phyloP scores from a whole-genome alignment of 2,888 invertebrate genomes.

The Nemurella pictetii region DNA sequence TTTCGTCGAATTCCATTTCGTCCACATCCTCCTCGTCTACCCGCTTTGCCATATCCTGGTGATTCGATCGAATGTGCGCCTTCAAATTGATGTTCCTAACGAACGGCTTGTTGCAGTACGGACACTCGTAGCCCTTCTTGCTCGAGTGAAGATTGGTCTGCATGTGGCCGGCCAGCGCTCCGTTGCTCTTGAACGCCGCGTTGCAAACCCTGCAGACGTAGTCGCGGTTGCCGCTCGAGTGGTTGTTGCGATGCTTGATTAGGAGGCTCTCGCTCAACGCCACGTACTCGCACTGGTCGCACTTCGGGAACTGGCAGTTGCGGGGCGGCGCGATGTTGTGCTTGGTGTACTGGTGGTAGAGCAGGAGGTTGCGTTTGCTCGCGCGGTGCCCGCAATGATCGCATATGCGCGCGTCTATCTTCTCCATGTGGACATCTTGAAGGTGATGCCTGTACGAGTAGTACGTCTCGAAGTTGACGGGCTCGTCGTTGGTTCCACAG shows the following conservation, averaged over 20 bases:
- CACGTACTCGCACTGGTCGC: slow-evolving; percentile 73
- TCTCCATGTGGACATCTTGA: slow-evolving; percentile 68
- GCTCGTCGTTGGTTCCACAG: slow-evolving; percentile 70
- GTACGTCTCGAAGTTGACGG: slow-evolving; percentile 74
- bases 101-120: slow-evolving; percentile 76
- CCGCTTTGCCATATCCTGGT: slow-evolving; percentile 64
- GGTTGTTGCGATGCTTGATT: slow-evolving; percentile 69
- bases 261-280: slow-evolving; percentile 74
- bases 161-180: slow-evolving; percentile 53
- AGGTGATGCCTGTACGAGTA: slow-evolving; percentile 80
- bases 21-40: slow-evolving; percentile 58
- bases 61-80: slow-evolving; percentile 68
- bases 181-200: slow-evolving; percentile 54
- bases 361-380: slow-evolving; percentile 69
- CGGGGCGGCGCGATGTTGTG: slow-evolving; percentile 74
- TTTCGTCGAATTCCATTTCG: slow-evolving; percentile 37
- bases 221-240: slow-evolving; percentile 50
- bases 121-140: slow-evolving; percentile 57
- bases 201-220: slow-evolving; percentile 61
- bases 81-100: slow-evolving; percentile 70
- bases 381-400: slow-evolving; percentile 84
- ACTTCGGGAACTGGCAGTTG: slow-evolving; percentile 75
- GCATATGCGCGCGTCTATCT: slow-evolving; percentile 75
- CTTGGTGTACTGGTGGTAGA: slow-evolving; percentile 78
- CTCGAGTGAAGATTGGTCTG: slow-evolving; percentile 55